Evolutionary conservation across 2,888 invertebrate genomes (phyloP), one percentile per base, ranked within the genome.

Genomic region (Leptinotarsa tumamoca): DNA sequence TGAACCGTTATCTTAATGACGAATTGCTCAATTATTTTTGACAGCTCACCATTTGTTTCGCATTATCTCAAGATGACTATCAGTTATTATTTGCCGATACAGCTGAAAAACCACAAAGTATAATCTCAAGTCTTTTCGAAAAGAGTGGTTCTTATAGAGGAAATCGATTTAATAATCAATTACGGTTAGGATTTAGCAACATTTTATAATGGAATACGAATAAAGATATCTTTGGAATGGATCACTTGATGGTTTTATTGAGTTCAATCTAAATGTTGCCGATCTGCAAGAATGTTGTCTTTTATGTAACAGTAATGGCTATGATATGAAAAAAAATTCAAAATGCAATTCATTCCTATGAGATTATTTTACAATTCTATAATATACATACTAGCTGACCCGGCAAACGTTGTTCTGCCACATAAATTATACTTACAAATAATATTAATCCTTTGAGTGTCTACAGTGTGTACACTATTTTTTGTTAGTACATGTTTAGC

Each of bases 11-110:
- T 63, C 43, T 4, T 33, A 13, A 63, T 63, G 63, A 63, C 63
- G 63, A n/a, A 63, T 63, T 63, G 15, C n/a, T 58, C 23, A 58
- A 58, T 63, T 63, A 63, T 43, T 18, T 33, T 63, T 43, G 63
- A 63, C 63, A 63, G 43, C 63, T 5, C 7, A 43, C 63, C 43
- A 63, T 63, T 63, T 63, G 63, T 33, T 63, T 63, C 63, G 63
- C 63, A 63, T 27, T 63, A 33, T 63, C 63, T 63, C 33, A n/a
- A 4, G 63, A 63, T 63, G 33, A 17, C 18, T 33, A 63, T 63
- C 33, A n/a, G 21, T 58, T 58, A 58, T 58, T 13, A 58, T 58
- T 21, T 58, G 58, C 58, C 23, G 15, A n/a, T 33, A 63, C 63
- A 7, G 63, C n/a, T 63, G 63, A 5, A 33, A 63, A 63, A 63